Evolutionary conservation across 2,888 invertebrate species (phyloP).

Genomic region (Galeopsomyia nigrocyanea): DNA sequence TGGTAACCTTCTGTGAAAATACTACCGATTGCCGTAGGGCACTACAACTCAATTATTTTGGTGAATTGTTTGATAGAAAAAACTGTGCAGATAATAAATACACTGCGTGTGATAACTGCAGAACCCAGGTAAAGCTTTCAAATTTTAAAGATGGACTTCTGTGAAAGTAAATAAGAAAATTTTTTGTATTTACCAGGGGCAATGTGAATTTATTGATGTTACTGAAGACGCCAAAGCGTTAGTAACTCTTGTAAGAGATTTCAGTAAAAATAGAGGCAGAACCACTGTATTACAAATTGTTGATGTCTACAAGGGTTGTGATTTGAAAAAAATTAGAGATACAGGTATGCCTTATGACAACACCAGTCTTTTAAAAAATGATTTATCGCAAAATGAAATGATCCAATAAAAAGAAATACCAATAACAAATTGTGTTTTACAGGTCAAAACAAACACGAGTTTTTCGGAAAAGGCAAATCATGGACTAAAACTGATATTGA

Average conservation of each 20-base stretch:
- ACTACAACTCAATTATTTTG: slow-evolving; percentile 89
- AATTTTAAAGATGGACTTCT: neutral
- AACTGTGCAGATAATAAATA: slow-evolving; percentile 76
- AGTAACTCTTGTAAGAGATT: slow-evolving; percentile 26
- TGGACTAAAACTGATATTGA: slow-evolving; percentile 85
- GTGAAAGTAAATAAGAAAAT: neutral
- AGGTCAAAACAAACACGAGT: slow-evolving; percentile 73
- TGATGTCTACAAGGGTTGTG: slow-evolving; percentile 62
- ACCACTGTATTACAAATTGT: slow-evolving; percentile 58
- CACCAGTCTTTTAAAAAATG: neutral
- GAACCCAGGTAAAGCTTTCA: slow-evolving; percentile 70
- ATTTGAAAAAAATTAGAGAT: slow-evolving; percentile 66
- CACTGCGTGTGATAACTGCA: slow-evolving; percentile 93
- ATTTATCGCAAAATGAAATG: neutral
- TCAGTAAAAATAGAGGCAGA: slow-evolving; percentile 9
- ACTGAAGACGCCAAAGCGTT: slow-evolving; percentile 29
- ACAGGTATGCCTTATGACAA: slow-evolving; percentile 56
- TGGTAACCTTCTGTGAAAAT: slow-evolving; percentile 95
- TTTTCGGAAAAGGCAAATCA: slow-evolving; percentile 76
- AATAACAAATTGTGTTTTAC: neutral
- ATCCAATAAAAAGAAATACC: neutral
- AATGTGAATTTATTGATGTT: slow-evolving; percentile 11
- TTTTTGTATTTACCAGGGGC: slow-evolving; percentile 9
- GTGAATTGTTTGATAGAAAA: slow-evolving; percentile 83
- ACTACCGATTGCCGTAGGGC: slow-evolving; percentile 91